These are phyloP conservation scores for Plusia festucae DNA, from an alignment of 2,888 invertebrate genomes.

Conservation along the genomic window DNA sequence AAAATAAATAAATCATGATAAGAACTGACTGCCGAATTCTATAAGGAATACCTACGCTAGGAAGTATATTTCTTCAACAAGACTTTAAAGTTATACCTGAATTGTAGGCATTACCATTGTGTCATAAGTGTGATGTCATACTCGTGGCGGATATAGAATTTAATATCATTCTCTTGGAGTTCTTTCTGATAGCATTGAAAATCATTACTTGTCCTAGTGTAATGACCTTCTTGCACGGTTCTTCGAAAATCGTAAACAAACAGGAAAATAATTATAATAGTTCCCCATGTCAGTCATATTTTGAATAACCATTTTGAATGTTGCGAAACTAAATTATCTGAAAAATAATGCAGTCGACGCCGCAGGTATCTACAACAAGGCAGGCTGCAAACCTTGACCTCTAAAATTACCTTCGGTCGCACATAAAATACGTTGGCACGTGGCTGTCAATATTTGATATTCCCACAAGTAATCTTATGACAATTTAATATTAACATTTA, in stretches of 20 bases:
- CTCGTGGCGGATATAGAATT: conserved; percentile 36
- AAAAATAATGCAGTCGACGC: conserved; percentile 47
- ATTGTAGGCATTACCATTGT: conserved; percentile 14
- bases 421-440: conserved; percentile 44
- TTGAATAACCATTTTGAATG: conserved; percentile 24
- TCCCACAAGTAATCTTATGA: conserved; percentile 22
- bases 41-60: no score
- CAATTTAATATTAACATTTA: conserved; percentile 30
- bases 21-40: no score
- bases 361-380: conserved; percentile 51
- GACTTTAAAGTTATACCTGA: conserved; percentile 8
- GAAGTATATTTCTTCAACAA: background rate
- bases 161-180: conserved; percentile 23
- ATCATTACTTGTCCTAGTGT: conserved; percentile 13
- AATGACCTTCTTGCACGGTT: conserved; percentile 63
- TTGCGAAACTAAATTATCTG: conserved; percentile 43
- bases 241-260: conserved; percentile 60
- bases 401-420: conserved; percentile 62
- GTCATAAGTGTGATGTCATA: conserved; percentile 43
- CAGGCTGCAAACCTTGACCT: conserved; percentile 68
- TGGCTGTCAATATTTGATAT: conserved; percentile 24
- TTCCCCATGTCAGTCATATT: conserved; percentile 25
- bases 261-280: conserved; percentile 57
- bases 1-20: no score
- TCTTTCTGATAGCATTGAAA: conserved; percentile 58